Evolutionary conservation across 2,113 vertebrate genomes (phyloP).

Genomic region (Accipiter virgatus): DNA sequence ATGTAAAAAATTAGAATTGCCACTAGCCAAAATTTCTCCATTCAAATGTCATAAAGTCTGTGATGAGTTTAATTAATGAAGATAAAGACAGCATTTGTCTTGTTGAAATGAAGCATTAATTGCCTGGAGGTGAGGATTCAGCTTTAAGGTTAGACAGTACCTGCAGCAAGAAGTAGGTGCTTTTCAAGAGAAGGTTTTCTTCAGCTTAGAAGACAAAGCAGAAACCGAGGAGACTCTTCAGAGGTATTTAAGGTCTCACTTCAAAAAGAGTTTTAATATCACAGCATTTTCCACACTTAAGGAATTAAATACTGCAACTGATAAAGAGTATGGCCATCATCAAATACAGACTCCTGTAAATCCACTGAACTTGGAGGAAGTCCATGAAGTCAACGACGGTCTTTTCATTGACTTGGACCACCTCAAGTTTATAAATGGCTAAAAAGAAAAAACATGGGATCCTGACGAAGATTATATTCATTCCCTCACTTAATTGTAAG

Average conservation of each 20-base stretch:
- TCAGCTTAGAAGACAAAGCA: neutral
- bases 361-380: neutral
- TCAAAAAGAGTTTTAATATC: neutral
- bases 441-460: neutral
- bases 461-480: neutral
- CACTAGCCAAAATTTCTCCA: neutral
- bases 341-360: neutral
- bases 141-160: neutral
- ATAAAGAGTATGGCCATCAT: accelerated
- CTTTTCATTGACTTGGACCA: neutral
- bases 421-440: too few species aligned
- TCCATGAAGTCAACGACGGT: neutral
- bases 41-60: neutral
- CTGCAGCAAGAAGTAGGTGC: neutral
- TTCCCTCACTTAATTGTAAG: neutral
- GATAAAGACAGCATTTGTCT: neutral
- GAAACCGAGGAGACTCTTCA: neutral
- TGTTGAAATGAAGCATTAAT: neutral
- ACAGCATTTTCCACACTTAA: neutral
- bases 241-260: neutral
- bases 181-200: neutral
- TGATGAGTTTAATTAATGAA: neutral
- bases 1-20: neutral
- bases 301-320: neutral
- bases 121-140: neutral